A percentile compares a stretch with the other conserved stretches of the same genome.
phyloP scores from a whole-genome alignment of 2,113 vertebrate species.

The Cyphomyrus discorhynchus region DNA sequence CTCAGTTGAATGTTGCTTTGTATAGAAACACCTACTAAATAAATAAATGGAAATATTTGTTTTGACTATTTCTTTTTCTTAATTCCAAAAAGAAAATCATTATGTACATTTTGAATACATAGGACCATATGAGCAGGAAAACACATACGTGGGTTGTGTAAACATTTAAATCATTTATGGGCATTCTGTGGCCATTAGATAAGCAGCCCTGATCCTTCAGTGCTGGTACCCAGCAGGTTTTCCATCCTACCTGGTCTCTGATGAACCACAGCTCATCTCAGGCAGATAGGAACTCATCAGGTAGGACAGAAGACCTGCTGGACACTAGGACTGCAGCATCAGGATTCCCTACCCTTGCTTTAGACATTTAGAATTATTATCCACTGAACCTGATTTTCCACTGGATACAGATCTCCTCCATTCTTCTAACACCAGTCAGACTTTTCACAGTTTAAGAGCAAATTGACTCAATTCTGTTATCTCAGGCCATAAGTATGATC shows the following conservation, averaged over 20 bases:
- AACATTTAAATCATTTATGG: neutral
- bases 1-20: neutral
- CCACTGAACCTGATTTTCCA: neutral
- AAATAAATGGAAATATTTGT: neutral
- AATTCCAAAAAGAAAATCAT: neutral
- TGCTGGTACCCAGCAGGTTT: neutral
- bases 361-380: neutral
- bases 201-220: neutral
- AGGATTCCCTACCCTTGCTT: neutral
- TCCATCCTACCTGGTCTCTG: neutral
- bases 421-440: neutral
- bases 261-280: neutral
- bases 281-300: neutral
- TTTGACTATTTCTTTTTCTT: neutral
- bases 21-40: neutral
- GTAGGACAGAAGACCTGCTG: neutral
- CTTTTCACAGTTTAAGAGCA: neutral
- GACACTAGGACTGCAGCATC: neutral
- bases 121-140: neutral
- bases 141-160: neutral
- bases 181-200: neutral
- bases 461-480: neutral
- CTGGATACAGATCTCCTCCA: neutral
- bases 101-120: neutral
- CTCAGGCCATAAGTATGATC: neutral